Evolutionary conservation across 2,888 invertebrate species (phyloP).

Genomic region (Catocala sponsa): DNA sequence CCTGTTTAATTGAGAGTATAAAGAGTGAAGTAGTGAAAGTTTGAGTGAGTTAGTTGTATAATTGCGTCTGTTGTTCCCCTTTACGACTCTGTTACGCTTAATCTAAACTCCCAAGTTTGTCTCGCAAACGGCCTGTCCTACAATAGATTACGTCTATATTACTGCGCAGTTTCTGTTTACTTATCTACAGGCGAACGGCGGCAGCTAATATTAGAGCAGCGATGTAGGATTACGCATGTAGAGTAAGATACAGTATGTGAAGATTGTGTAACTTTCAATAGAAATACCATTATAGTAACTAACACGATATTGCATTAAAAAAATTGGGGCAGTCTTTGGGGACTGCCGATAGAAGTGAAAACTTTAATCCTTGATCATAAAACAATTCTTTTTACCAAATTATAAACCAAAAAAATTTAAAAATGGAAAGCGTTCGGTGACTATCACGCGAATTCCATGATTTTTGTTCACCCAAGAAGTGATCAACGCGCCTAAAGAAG

Average conservation of each 20-base stretch:
- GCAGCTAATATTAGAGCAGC: background rate
- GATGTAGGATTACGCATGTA: background rate
- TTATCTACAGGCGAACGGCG: slow-evolving; percentile 6
- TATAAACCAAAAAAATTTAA: too few species aligned
- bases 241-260: background rate
- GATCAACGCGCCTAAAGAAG: too few species aligned
- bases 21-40: slow-evolving; percentile 56
- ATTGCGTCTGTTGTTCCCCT: slow-evolving; percentile 57
- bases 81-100: slow-evolving; percentile 60
- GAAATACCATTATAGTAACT: too few species aligned
- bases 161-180: slow-evolving; percentile 25
- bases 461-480: too few species aligned
- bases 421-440: too few species aligned
- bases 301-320: too few species aligned
- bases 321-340: too few species aligned
- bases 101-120: slow-evolving; percentile 57
- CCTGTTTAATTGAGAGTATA: slow-evolving; percentile 74
- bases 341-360: too few species aligned
- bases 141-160: slow-evolving; percentile 40
- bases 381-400: too few species aligned
- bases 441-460: too few species aligned
- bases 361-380: too few species aligned
- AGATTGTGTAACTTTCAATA: too few species aligned
- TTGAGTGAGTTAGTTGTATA: slow-evolving; percentile 65
- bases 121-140: slow-evolving; percentile 45